Base-by-base conservation (phyloP, 2,888 invertebrate species). In the Opisthograptis luteolata region DNA sequence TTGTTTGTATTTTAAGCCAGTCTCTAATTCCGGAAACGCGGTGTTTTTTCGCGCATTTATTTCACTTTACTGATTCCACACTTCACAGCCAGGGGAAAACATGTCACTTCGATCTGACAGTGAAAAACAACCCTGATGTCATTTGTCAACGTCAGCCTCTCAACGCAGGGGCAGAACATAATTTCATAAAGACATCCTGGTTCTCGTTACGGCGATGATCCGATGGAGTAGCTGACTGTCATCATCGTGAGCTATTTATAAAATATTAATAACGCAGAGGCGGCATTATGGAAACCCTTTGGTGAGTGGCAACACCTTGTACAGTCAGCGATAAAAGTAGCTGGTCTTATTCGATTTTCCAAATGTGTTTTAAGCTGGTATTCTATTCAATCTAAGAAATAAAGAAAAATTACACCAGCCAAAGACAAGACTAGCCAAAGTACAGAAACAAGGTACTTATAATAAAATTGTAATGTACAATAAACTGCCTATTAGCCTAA, bases 171-270 rank as follows among this genome's bases (percentile, higher is more conserved):
- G 81, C 80, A 81, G 83, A 85, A 84, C 85, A 86, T 86, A 84
- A 88, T 87, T 87, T 85, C 80, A 87, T 87, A 87, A 86, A 87
- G 86, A 87, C 83, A 84, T 87, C 81, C 77, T 78, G 83, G 81
- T 84, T 84, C 84, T 83, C 81, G 83, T 83, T 79, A 79, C 71
- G 70, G 70, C 66, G 73, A 72, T 63, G 74, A 75, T 70, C 68
- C 70, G 74, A 73, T 68, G 64, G 60, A 70, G 42, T 43, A 40
- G 45, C 43, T n/a, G 13, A 28, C 47, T 41, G 39, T 70, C 60
- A 66, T 64, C 68, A 64, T 76, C 73, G 68, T 69, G 65, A 68
- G 70, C 67, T 73, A 70, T 73, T 73, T 70, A 74, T 72, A 71
- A 67, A 66, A 67, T 66, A 65, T n/a, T n/a, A n/a, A n/a, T n/a